These are phyloP conservation scores for Sicus ferrugineus DNA, from an alignment of 2,888 invertebrate species.

Conservation along the genomic window DNA sequence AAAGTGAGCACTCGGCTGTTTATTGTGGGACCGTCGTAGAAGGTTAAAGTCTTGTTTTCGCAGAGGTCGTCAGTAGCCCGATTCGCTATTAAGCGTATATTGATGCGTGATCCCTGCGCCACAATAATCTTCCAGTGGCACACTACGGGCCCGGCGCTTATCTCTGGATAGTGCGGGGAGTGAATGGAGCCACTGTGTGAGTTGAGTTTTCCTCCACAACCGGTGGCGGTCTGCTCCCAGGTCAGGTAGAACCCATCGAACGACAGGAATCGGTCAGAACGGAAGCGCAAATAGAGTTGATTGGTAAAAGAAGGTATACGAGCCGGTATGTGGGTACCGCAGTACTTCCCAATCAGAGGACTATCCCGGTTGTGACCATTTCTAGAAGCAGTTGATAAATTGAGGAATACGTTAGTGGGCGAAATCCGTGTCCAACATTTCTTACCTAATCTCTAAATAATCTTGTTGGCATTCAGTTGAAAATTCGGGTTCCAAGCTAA, in stretches of 20 bases:
- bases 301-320: conserved; percentile 79
- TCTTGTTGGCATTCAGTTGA: conserved; percentile 69
- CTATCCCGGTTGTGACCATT: conserved; percentile 79
- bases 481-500: conserved; percentile 72
- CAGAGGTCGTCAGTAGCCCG: conserved; percentile 66
- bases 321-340: conserved; percentile 73
- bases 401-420: not conserved
- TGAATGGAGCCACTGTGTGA: conserved; percentile 77
- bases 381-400: too few species aligned
- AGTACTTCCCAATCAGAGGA: conserved; percentile 82
- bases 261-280: conserved; percentile 72
- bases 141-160: conserved; percentile 74
- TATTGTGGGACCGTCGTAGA: conserved; percentile 54
- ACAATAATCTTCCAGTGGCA: conserved; percentile 85
- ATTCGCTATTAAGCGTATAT: conserved; percentile 70
- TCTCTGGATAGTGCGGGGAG: conserved; percentile 79
- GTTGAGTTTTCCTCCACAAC: conserved; percentile 83
- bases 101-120: conserved; percentile 75
- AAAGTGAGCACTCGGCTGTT: conserved; percentile 43
- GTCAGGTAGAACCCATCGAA: conserved; percentile 75
- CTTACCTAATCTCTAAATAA: conserved; percentile 76
- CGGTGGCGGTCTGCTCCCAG: conserved; percentile 73
- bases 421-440: too few species aligned
- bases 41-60: conserved; percentile 65
- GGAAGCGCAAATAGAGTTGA: conserved; percentile 77